Base-by-base conservation (phyloP, 2,797 vertebrate species). In the Leptoclinus maculatus region DNA sequence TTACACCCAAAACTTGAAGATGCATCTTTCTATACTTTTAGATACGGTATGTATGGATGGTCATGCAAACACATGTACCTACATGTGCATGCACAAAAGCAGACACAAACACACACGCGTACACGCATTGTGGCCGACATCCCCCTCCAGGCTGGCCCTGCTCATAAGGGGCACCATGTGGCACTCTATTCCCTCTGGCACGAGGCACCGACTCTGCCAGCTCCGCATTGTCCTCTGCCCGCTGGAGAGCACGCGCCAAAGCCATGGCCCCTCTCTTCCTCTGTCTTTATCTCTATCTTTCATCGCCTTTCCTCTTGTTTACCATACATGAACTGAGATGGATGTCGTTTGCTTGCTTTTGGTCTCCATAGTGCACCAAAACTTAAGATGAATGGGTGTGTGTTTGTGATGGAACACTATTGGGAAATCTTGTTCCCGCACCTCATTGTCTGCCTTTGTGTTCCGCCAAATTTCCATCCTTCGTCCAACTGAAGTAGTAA, bases 101-200 rank as follows among this genome's bases (percentile, higher is more conserved):
- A 78, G 77, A 80, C 82, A 83, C 71, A 84, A 64, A 78, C 7
- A 65, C 59, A 58, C 14, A 58, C 29, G 32, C 79, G 29, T 29
- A 85, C 71, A 74, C 49, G 25, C 89, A 87, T 90, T 84, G 83
- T 93, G 91, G 89, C 91, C 89, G 93, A 91, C 89, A 86, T 78
- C 91, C 89, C 89, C 92, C 92, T 91, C 88, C 86, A 88, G 91
- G 93, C 95, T 96, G 95, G 91, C 91, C 92, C 94, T 87, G 91
- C 93, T 89, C 91, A 89, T 78, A 94, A 91, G 94, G 93, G 94
- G 93, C 92, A 95, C 92, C 93, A 94, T 94, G 91, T 95, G 95
- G 95, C 89, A 94, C 92, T 93, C 87, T 92, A 93, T 94, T 93
- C 94, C 95, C 93, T 91, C 87, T 92, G 93, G 93, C 93, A 92